These are phyloP conservation scores for Caenorhabditis briggsae DNA, from an alignment of 1,140 invertebrate genomes.

Conservation along the genomic window DNA sequence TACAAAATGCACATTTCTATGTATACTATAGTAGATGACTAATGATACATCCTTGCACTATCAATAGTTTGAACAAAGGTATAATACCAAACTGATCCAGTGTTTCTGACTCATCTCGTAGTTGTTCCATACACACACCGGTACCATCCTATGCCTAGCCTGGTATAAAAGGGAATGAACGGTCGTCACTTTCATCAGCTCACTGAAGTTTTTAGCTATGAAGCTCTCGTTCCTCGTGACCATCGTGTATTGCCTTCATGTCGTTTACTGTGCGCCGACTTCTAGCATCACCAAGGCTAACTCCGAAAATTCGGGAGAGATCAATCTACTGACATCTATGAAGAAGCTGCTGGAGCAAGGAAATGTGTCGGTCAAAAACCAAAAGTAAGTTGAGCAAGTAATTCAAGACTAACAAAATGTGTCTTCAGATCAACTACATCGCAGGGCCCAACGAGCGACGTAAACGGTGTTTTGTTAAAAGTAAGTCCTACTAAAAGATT, in stretches of 20 bases:
- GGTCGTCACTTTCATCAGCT: neutral
- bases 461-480: too few relatives aligned
- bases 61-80: neutral
- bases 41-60: neutral
- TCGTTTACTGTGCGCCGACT: too few relatives aligned
- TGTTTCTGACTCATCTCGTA: neutral
- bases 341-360: too few relatives aligned
- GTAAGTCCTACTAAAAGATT: too few relatives aligned
- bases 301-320: too few relatives aligned
- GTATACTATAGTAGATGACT: conserved; percentile 18
- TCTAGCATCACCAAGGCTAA: too few relatives aligned
- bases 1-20: neutral
- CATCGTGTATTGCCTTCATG: neutral
- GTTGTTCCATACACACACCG: neutral
- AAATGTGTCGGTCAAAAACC: too few relatives aligned
- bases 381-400: too few relatives aligned
- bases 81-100: neutral
- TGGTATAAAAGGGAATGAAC: neutral
- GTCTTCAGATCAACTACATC: too few relatives aligned
- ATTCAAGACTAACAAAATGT: too few relatives aligned
- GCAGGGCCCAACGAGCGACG: too few relatives aligned
- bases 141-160: neutral
- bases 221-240: neutral
- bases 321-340: too few relatives aligned
- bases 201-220: neutral